Evolutionary conservation across 2,888 invertebrate species (phyloP).

Genomic region (Chrysina gloriosa): DNA sequence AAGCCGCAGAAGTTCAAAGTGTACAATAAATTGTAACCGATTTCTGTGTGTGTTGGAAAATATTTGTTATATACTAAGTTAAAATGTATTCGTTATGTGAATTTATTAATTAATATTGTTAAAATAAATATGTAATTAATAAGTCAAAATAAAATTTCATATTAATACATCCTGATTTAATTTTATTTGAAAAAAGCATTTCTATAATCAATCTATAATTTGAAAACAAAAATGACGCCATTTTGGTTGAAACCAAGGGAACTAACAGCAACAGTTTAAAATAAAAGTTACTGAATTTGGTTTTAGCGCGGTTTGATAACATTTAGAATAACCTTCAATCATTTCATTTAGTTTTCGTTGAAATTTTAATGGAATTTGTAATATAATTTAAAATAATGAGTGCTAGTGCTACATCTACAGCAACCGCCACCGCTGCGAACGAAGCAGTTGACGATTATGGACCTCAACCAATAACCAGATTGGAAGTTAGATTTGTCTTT

Average conservation of each 20-base stretch:
- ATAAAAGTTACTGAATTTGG: background rate
- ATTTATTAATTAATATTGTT: constrained; percentile 12
- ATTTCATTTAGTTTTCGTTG: background rate
- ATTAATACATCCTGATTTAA: background rate
- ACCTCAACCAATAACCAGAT: constrained; percentile 76
- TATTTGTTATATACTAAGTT: too few species aligned
- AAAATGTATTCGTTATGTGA: too few species aligned
- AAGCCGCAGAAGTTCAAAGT: constrained; percentile 20
- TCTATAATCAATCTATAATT: background rate
- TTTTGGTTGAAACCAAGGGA: background rate
- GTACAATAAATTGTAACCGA: constrained; percentile 9
- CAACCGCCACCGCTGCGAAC: constrained; percentile 51
- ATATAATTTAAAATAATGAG: constrained; percentile 31
- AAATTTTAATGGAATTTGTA: background rate
- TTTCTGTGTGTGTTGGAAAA: too few species aligned
- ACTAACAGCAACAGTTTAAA: too few species aligned
- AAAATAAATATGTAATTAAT: constrained; percentile 17
- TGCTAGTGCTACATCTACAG: constrained; percentile 34
- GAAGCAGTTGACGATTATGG: constrained; percentile 77
- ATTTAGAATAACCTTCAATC: background rate
- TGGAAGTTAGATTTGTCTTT: constrained; percentile 76
- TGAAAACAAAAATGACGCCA: background rate
- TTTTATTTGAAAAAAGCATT: background rate
- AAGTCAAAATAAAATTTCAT: constrained; percentile 1
- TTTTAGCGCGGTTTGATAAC: constrained; percentile 10